Evolutionary conservation across 1,140 invertebrate genomes (phyloP).

Genomic region (Mycetomoellerius zeteki): DNA sequence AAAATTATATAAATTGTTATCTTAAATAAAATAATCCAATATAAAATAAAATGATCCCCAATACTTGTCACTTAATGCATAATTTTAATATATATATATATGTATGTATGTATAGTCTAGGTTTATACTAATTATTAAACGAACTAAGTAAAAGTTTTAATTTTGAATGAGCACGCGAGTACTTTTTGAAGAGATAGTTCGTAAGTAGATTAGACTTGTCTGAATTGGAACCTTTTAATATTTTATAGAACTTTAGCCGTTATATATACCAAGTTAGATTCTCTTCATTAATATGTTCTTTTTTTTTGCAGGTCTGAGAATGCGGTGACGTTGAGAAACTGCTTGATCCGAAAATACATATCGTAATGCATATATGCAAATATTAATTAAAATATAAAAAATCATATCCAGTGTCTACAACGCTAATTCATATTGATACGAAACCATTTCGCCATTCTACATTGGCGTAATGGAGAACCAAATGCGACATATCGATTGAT

Average conservation of each 20-base stretch:
- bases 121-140: background rate
- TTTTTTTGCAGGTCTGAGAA: conserved; percentile 59
- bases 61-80: background rate
- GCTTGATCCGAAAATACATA: conserved; percentile 52
- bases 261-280: background rate
- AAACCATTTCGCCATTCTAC: background rate
- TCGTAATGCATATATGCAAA: conserved; percentile 61
- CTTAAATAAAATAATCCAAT: background rate
- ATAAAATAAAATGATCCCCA: background rate
- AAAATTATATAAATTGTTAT: background rate
- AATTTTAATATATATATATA: background rate
- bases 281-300: background rate
- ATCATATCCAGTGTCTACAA: conserved; percentile 5
- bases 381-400: background rate
- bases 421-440: background rate
- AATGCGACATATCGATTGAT: conserved; percentile 47
- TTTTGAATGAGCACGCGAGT: background rate
- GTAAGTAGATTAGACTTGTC: conserved; percentile 7
- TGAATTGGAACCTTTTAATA: conserved; percentile 2
- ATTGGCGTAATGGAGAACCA: conserved; percentile 6
- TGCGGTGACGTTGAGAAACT: conserved; percentile 63
- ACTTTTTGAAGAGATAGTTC: background rate
- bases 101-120: background rate
- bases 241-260: conserved; percentile 13
- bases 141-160: conserved; percentile 4